Percentiles rank a stretch among this genome's conserved stretches.
Conservation (phyloP, 64 coral and sea anemone species). For the Anthopleura sola region DNA sequence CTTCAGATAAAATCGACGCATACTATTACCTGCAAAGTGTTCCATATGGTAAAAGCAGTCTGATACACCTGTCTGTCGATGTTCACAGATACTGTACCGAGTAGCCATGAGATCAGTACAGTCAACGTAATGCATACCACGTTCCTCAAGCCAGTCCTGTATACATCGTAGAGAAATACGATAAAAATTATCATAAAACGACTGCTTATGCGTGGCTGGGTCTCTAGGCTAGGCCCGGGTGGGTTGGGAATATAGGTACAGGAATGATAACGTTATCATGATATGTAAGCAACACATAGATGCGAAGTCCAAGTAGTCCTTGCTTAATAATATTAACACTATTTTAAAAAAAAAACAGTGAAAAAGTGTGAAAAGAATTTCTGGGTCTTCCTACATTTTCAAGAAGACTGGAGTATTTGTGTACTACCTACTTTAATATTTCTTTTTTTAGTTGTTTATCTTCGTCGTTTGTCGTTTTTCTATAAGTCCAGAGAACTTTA, state of each 20-base stretch:
- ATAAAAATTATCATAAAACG: not conserved
- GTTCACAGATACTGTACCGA: constrained; percentile 59
- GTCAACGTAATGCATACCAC: constrained; percentile 60
- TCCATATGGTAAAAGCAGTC: constrained; percentile 38
- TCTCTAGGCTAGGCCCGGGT: too few species aligned
- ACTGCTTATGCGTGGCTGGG: too few species aligned
- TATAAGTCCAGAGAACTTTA: constrained; percentile 52
- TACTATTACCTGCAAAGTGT: constrained; percentile 51
- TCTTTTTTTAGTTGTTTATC: constrained; percentile 62
- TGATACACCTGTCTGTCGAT: constrained; percentile 42
- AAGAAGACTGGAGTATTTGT: too few species aligned
- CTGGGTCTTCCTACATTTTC: too few species aligned
- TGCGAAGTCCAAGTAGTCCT: too few species aligned
- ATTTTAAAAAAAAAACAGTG: too few species aligned
- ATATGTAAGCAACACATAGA: too few species aligned
- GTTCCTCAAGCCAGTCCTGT: constrained; percentile 62
- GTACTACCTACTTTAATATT: constrained; percentile 50
- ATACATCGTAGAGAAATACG: not conserved
- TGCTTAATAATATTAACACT: too few species aligned
- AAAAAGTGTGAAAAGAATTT: too few species aligned
- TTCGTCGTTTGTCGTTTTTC: constrained; percentile 27
- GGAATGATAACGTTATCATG: too few species aligned
- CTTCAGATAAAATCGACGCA: not conserved
- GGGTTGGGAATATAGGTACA: too few species aligned
- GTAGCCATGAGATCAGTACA: constrained; percentile 59